These are phyloP conservation scores for Spongilla lacustris DNA, from an alignment of 37 sponge, comb jelly and placozoan species.

Conservation along the genomic window DNA sequence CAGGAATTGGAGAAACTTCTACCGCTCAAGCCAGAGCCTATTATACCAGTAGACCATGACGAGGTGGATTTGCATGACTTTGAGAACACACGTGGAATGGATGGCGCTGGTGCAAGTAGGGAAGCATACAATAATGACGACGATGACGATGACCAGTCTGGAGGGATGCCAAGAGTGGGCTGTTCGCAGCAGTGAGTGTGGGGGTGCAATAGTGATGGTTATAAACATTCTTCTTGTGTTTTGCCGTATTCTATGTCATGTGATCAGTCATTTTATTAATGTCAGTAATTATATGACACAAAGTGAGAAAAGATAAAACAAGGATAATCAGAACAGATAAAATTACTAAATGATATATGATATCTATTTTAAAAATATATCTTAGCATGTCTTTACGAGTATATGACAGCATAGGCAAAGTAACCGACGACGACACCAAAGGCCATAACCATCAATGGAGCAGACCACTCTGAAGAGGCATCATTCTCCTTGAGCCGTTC, in stretches of 20 bases:
- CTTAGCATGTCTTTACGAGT: not conserved
- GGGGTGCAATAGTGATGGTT: not conserved
- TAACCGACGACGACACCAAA: conserved; percentile 52
- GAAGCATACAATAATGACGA: conserved; percentile 19
- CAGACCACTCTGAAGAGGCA: conserved; percentile 3
- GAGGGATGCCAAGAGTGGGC: conserved; percentile 2
- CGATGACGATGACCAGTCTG: conserved; percentile 39
- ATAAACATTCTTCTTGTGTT: not conserved
- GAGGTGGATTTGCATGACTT: conserved; percentile 68
- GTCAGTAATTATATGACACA: not conserved
- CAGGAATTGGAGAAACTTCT: conserved; percentile 54
- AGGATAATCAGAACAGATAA: not conserved
- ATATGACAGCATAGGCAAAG: conserved; percentile 28
- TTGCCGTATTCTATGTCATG: not conserved
- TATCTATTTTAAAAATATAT: not conserved
- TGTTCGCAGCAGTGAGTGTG: conserved; percentile 32
- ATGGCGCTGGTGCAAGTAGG: not conserved
- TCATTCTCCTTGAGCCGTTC: conserved; percentile 27
- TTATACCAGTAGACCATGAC: conserved; percentile 42
- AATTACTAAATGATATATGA: not conserved
- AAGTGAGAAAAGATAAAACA: not conserved
- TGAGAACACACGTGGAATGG: conserved; percentile 44
- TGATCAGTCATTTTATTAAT: conserved; percentile 1
- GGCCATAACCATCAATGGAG: conserved; percentile 44
- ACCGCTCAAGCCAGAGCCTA: conserved; percentile 10